A percentile compares a stretch with the other conserved stretches of the same genome.
These are phyloP conservation scores for Sorex araneus DNA, from an alignment of 2,113 vertebrate species.

Conservation along the genomic window DNA sequence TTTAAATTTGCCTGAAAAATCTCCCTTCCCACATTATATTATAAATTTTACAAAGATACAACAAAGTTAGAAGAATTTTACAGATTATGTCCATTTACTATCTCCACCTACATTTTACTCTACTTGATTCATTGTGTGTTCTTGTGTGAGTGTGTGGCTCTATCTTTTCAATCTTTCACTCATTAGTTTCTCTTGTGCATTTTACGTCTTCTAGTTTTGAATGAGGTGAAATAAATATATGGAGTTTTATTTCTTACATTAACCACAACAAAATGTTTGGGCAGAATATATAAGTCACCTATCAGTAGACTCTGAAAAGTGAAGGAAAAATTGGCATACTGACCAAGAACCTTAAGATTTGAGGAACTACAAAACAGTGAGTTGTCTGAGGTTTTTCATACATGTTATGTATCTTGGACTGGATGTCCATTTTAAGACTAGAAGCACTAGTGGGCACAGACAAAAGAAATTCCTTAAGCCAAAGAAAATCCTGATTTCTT, in stretches of 20 bases:
- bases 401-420: background rate
- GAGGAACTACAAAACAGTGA: background rate
- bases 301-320: background rate
- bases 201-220: slow-evolving; percentile 48
- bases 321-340: slow-evolving; percentile 24
- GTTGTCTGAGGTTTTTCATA: background rate
- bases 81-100: background rate
- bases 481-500: background rate
- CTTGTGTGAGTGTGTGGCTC: background rate
- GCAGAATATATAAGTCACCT: slow-evolving; percentile 2
- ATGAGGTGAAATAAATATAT: background rate
- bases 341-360: background rate
- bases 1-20: too few species aligned
- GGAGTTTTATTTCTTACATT: slow-evolving; percentile 47
- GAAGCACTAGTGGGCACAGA: background rate
- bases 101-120: slow-evolving; percentile 11
- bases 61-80: slow-evolving; percentile 54
- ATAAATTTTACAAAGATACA: background rate
- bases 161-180: slow-evolving; percentile 45
- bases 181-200: slow-evolving; percentile 37
- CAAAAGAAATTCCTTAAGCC: background rate
- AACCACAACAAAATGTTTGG: slow-evolving; percentile 12
- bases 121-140: slow-evolving; percentile 36
- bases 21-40: too few species aligned
- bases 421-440: background rate